Conservation (phyloP, 2,888 invertebrate genomes). For the Rhopalosiphum nymphaeae region DNA sequence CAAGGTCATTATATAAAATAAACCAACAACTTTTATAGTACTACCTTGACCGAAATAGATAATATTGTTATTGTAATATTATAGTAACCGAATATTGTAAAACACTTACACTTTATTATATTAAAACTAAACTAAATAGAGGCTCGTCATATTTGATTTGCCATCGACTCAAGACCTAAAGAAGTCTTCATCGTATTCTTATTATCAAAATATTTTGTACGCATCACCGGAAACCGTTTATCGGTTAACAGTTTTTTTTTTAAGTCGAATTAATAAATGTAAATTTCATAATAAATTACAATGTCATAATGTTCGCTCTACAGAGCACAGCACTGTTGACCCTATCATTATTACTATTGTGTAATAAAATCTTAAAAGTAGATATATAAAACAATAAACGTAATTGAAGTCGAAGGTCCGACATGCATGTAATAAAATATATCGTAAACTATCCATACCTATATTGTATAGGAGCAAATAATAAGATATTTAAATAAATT, state of each 20-base stretch:
- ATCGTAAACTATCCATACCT: not conserved
- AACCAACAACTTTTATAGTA: no score
- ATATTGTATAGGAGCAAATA: not conserved
- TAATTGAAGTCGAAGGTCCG: conserved; percentile 12
- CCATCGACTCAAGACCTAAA: not conserved
- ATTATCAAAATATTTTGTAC: not conserved
- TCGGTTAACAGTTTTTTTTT: not conserved
- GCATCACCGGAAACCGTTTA: not conserved
- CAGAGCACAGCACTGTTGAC: not conserved
- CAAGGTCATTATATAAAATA: no score
- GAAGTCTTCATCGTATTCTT: not conserved
- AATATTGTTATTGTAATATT: no score
- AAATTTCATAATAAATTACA: not conserved
- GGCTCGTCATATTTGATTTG: not conserved
- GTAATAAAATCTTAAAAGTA: not conserved
- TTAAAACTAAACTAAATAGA: no score
- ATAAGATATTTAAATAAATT: conserved; percentile 19
- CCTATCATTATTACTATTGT: not conserved
- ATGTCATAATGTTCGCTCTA: not conserved
- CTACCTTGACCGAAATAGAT: no score
- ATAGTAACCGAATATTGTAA: no score
- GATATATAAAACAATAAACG: conserved; percentile 5
- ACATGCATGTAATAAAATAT: not conserved
- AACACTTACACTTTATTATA: no score
- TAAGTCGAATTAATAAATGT: not conserved